Evolutionary conservation across 2,888 invertebrate genomes (phyloP).

Genomic region (Iselma pallidipennis): DNA sequence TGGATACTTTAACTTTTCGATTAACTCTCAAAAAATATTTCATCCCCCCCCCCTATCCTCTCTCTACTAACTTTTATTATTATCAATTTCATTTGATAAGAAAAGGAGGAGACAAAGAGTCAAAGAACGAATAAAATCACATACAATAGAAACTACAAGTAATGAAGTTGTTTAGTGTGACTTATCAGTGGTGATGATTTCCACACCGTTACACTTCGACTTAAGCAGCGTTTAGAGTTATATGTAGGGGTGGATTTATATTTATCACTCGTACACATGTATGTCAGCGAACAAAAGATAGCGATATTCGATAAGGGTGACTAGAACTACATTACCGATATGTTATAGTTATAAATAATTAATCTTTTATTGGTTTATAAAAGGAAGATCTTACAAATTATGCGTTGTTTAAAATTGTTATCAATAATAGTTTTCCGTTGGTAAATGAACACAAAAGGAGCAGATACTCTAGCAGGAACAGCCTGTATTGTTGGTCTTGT

Average conservation of each 20-base stretch:
- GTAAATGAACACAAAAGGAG: too few relatives aligned
- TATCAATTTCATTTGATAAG: constrained; percentile 7
- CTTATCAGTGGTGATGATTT: constrained; percentile 54
- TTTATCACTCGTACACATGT: neutral
- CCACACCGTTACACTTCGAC: constrained; percentile 53
- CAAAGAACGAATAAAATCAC: neutral
- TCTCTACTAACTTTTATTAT: constrained; percentile 25
- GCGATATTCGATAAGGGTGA: too few relatives aligned
- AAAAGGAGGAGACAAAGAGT: neutral
- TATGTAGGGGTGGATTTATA: constrained; percentile 7
- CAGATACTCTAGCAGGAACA: too few relatives aligned
- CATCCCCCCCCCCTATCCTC: too few relatives aligned
- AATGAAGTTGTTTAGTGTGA: constrained; percentile 52
- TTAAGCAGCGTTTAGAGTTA: constrained; percentile 44
- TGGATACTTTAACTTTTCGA: constrained; percentile 47
- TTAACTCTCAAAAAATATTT: constrained; percentile 47
- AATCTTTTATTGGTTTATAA: too few relatives aligned
- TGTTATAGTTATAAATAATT: too few relatives aligned
- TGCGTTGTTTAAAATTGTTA: too few relatives aligned
- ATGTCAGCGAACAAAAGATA: too few relatives aligned
- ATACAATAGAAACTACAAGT: constrained; percentile 16
- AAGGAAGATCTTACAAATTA: too few relatives aligned
- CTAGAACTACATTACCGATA: too few relatives aligned
- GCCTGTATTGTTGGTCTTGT: neutral
- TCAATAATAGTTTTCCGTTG: too few relatives aligned